Evolutionary conservation across 2,797 vertebrate species (phyloP).

Genomic region (Fistularia tabacaria): DNA sequence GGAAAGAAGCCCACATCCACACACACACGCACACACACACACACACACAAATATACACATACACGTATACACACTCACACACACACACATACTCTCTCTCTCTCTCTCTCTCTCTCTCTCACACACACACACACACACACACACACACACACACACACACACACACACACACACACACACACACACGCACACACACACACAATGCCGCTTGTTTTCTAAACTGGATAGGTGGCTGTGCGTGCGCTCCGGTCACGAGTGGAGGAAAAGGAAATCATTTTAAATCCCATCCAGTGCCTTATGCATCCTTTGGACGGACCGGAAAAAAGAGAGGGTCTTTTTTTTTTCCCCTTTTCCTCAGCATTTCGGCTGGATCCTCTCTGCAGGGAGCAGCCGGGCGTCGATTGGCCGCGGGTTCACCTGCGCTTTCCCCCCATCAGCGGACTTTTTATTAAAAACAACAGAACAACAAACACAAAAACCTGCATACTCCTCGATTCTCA

Average conservation of each 20-base stretch:
- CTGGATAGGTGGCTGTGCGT: constrained; percentile 43
- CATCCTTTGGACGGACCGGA: constrained; percentile 64
- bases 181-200: constrained; percentile 13
- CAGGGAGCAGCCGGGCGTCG: constrained; percentile 27
- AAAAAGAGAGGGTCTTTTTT: constrained; percentile 19
- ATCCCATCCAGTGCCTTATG: constrained; percentile 74
- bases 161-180: constrained; percentile 11
- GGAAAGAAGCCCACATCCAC: not conserved
- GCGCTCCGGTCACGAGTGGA: constrained; percentile 69
- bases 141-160: not conserved
- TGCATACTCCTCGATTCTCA: constrained; percentile 18
- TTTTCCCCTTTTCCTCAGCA: constrained; percentile 28
- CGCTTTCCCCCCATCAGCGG: constrained; percentile 33
- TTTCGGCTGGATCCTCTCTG: constrained; percentile 41
- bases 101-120: constrained; percentile 3
- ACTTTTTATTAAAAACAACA: constrained; percentile 17
- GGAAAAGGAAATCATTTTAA: constrained; percentile 82
- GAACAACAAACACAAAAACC: constrained; percentile 3
- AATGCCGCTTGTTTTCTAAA: not conserved
- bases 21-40: too few species aligned
- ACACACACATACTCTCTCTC: not conserved
- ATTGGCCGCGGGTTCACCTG: constrained; percentile 60
- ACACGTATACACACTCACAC: constrained; percentile 1
- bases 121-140: not conserved
- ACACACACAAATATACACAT: not conserved